Evolutionary conservation across 2,888 invertebrate genomes (phyloP), one percentile per base, ranked within the genome.

Genomic region (Parelbella ahira): DNA sequence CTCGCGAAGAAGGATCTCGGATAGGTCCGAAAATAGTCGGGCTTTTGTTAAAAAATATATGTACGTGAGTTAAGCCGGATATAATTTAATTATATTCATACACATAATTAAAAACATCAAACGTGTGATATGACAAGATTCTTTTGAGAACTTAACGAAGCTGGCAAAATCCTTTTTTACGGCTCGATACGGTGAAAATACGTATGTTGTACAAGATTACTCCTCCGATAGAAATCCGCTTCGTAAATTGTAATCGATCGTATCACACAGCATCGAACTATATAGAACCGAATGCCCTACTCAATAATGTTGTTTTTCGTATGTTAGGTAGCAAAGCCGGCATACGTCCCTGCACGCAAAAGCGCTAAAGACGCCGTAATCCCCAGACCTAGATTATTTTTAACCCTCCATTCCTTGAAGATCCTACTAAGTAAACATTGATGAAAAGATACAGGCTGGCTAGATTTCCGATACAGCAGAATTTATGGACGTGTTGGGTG

Each of bases 171-270:
- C 20, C 9, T 7, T 38, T 27, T 33, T 19, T 24, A 41, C 8
- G 10, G 0, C 15, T 27, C 27, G 15, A 27, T 24, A 13, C 41
- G 37, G 13, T 25, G n/a, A n/a, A n/a, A n/a, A n/a, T n/a, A n/a
- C n/a, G n/a, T n/a, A n/a, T n/a, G n/a, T n/a, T n/a, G n/a, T n/a
- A n/a, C 59, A 55, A 71, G 72, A 77, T 77, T 70, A 69, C 62
- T 64, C 53, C 60, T 57, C 51, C 51, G 74, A 75, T 77, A 75
- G 65, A 71, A 76, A 77, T 74, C 64, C 60, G 47, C 68, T 64
- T 49, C 52, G 63, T 69, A 72, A 76, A 55, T 53, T 47, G 54
- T 63, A 68, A 75, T 78, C 68, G 71, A 75, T 77, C 63, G 61
- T 53, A 47, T 15, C 8, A 11, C 4, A 15, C 28, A 15, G 6